Conservation (phyloP, 2,888 invertebrate genomes). For the Zaprionus obscuricornis region DNA sequence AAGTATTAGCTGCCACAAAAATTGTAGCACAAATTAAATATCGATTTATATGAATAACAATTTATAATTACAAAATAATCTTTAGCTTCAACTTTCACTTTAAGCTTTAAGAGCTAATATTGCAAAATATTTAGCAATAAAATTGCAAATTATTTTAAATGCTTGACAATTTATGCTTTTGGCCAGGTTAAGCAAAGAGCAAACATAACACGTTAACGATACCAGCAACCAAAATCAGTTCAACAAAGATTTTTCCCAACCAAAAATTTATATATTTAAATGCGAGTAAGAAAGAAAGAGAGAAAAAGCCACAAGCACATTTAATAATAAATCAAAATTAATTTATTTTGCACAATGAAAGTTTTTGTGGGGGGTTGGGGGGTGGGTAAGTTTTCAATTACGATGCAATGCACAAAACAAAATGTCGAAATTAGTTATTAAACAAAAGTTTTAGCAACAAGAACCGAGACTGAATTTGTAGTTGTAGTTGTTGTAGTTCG, state of each 20-base stretch:
- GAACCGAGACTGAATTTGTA: background rate
- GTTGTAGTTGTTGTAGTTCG: constrained; percentile 6
- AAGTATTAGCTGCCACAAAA: no score
- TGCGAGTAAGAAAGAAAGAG: background rate
- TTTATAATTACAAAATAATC: no score
- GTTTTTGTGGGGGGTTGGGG: constrained; percentile 3
- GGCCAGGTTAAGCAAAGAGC: background rate
- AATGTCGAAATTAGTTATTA: constrained; percentile 67
- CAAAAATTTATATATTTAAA: constrained; percentile 31
- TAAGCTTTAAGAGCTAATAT: no score
- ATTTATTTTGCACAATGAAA: constrained; percentile 44
- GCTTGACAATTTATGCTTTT: constrained; percentile 12
- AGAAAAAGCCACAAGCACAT: background rate
- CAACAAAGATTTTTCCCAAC: background rate
- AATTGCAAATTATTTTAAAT: constrained; percentile 55
- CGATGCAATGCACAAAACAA: constrained; percentile 36
- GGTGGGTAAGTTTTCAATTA: constrained; percentile 61
- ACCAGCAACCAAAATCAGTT: constrained; percentile 28
- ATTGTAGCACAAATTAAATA: no score
- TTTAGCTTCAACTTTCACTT: no score
- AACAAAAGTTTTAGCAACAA: constrained; percentile 48
- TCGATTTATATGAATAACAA: no score
- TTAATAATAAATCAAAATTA: constrained; percentile 62
- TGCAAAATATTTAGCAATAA: no score
- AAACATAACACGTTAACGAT: constrained; percentile 19